These are phyloP conservation scores for Arenicola marina DNA, from an alignment of 2,888 invertebrate species.

Conservation along the genomic window DNA sequence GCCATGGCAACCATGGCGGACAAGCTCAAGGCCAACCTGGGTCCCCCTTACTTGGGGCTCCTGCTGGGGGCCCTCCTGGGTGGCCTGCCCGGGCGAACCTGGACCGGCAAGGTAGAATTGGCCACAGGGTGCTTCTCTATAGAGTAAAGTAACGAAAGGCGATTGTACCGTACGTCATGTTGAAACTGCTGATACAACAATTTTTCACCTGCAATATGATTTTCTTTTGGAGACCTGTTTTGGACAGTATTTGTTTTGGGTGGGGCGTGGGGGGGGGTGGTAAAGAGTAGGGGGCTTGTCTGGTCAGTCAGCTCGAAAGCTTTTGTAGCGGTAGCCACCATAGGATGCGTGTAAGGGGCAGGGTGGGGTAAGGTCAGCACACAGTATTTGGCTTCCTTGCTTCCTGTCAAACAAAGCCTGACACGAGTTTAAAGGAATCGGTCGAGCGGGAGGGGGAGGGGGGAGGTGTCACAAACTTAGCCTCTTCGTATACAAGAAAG, in stretches of 20 bases:
- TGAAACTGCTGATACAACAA: background rate
- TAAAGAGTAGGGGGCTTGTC: no score
- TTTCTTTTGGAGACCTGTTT: background rate
- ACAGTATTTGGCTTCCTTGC: no score
- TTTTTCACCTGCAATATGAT: background rate
- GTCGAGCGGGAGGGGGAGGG: no score
- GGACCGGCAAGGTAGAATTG: conserved; percentile 73
- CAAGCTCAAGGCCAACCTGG: conserved; percentile 71
- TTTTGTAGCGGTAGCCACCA: background rate
- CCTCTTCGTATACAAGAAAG: no score
- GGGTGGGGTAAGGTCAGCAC: no score
- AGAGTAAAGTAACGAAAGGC: no score
- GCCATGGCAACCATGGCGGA: conserved; percentile 80
- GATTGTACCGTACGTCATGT: background rate
- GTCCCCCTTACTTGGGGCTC: conserved; percentile 64
- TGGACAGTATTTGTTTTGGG: background rate
- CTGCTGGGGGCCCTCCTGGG: conserved; percentile 72
- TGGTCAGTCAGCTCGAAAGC: background rate
- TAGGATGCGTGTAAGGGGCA: no score
- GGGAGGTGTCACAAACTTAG: no score
- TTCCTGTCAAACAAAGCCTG: no score
- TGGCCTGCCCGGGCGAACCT: conserved; percentile 81
- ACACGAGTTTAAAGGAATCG: no score
- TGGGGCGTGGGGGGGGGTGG: no score
- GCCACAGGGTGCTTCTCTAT: background rate